Conservation (phyloP, 1,140 invertebrate genomes). For the Ctenoplectra terminalis region DNA sequence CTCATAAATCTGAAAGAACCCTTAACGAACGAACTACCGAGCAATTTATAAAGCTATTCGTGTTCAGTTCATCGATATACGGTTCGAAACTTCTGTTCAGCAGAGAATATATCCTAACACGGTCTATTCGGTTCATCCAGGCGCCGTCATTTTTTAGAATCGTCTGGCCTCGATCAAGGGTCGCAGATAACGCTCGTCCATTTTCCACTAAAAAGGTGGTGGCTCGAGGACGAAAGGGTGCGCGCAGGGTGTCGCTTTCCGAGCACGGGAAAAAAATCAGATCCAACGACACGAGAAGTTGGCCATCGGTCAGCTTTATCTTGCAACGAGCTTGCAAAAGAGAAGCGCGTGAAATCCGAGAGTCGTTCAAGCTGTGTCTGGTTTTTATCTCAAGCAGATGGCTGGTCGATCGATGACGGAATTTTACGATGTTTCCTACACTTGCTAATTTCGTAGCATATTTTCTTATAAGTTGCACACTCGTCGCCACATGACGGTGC, state of each 20-base stretch:
- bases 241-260: conserved; percentile 27
- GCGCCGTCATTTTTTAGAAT: neutral
- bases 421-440: conserved; percentile 35
- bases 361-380: conserved; percentile 51
- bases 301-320: conserved; percentile 42
- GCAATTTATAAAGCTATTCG: conserved; percentile 1
- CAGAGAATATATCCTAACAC: neutral
- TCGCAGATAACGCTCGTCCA: neutral
- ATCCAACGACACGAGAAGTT: conserved; percentile 1
- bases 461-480: neutral
- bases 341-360: conserved; percentile 55
- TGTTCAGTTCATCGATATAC: neutral
- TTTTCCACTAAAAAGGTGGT: neutral
- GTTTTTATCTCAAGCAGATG: conserved; percentile 47
- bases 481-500: conserved; percentile 50
- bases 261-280: conserved; percentile 13
- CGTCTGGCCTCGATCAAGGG: neutral
- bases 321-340: conserved; percentile 38
- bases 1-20: neutral
- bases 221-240: neutral
- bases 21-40: neutral
- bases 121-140: neutral
- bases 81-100: neutral
- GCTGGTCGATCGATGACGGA: conserved; percentile 35
- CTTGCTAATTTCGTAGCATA: conserved; percentile 39